Base-by-base conservation (phyloP, 2,888 invertebrate species). In the Stenurella melanura region DNA sequence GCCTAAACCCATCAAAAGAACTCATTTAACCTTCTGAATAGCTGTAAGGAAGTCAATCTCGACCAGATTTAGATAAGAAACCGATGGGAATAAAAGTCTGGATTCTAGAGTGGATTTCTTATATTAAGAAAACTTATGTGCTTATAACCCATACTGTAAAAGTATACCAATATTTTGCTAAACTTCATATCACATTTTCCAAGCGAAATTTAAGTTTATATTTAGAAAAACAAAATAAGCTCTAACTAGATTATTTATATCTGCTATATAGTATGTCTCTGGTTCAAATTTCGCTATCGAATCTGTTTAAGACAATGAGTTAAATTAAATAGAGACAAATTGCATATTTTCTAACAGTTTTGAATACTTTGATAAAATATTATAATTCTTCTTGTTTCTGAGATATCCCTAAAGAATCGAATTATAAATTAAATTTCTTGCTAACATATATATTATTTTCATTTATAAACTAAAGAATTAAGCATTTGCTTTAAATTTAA, bases 21-120 rank as follows among this genome's bases (percentile, higher is more conserved):
- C 84, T 86, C 85, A 86, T 86, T 86, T 84, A 84, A 85, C 81
- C 83, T 81, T 69, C 80, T 85, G 86, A 86, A 86, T 85, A 79
- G 86, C 81, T 83, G 79, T 83, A 80, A 83, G 85, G 83, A 84
- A 86, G 85, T 85, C 85, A 86, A 86, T 86, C 83, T 85, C 81
- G 79, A 75, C 78, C 81, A 82, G 85, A 85, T 85, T 84, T 83
- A 84, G 85, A 86, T 86, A 86, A 86, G 86, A 80, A 85, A 84
- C 85, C 85, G 83, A 84, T 82, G 83, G 83, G 85, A 85, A 84
- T 83, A 83, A 81, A 70, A 57, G 61, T 74, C 76, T 76, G 64
- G 67, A 64, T 66, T 73, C 75, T 56, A 42, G 71, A 66, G 71
- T 61, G 54, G 61, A 76, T 73, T 70, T 70, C 60, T 58, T 58